phyloP scores from a whole-genome alignment of 1,140 invertebrate species.

The Camponotus floridanus region DNA sequence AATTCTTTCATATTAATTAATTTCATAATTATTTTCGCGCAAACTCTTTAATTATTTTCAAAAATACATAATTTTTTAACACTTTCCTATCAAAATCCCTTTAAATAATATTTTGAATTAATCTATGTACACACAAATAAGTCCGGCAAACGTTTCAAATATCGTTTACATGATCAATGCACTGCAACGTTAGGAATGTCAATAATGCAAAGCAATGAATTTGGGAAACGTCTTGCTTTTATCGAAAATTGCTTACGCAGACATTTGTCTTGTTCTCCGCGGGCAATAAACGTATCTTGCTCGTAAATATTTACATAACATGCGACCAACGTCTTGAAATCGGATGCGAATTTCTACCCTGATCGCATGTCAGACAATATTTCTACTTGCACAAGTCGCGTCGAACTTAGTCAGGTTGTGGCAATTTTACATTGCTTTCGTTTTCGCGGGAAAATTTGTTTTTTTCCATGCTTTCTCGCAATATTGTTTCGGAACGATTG shows the following conservation, averaged over 20 bases:
- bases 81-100: background rate
- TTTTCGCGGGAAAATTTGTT: conserved; percentile 40
- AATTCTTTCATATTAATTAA: background rate
- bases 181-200: background rate
- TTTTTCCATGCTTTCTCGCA: conserved; percentile 31
- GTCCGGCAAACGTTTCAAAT: conserved; percentile 59
- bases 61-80: conserved; percentile 25
- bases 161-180: conserved; percentile 55
- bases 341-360: conserved; percentile 64
- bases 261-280: conserved; percentile 49
- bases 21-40: background rate
- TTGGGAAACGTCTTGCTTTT: conserved; percentile 18
- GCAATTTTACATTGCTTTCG: conserved; percentile 65
- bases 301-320: conserved; percentile 49
- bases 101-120: conserved; percentile 24
- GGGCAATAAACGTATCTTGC: conserved; percentile 38
- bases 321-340: conserved; percentile 27
- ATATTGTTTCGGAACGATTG: conserved; percentile 1
- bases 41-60: background rate
- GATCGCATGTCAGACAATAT: conserved; percentile 38
- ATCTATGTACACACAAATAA: conserved; percentile 34
- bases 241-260: conserved; percentile 10
- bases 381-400: background rate
- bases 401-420: conserved; percentile 50
- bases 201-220: conserved; percentile 16